Evolutionary conservation across 2,113 vertebrate species (phyloP).

Genomic region (Rhagologus leucostigma): DNA sequence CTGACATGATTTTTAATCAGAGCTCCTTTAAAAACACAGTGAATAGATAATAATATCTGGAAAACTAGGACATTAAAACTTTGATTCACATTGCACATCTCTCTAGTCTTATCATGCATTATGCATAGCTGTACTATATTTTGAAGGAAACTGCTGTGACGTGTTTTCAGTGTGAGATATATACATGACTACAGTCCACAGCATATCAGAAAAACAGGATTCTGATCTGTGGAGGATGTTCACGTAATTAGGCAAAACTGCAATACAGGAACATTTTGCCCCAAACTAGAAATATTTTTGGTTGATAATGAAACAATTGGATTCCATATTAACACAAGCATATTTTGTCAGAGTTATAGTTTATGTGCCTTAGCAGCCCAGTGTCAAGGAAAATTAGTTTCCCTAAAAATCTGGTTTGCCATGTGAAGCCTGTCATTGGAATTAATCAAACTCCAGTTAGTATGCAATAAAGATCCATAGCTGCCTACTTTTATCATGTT

Average conservation of each 20-base stretch:
- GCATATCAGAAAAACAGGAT: not conserved
- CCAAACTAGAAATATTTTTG: not conserved
- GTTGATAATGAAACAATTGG: not conserved
- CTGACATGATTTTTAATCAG: constrained; percentile 29
- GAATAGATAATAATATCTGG: constrained; percentile 39
- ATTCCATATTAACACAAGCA: not conserved
- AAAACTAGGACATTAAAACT: constrained; percentile 57
- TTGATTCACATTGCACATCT: constrained; percentile 12
- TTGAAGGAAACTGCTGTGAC: constrained; percentile 34
- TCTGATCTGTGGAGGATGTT: not conserved
- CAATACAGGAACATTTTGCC: not conserved
- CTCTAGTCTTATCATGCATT: constrained; percentile 15
- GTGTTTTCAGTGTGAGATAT: constrained; percentile 15
- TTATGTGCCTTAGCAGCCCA: not conserved
- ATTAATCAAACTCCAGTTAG: not conserved
- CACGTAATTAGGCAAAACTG: not conserved
- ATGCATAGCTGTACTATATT: constrained; percentile 34
- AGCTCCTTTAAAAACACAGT: not conserved
- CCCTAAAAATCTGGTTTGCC: not conserved
- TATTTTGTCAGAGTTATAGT: not conserved
- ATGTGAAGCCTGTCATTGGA: not conserved
- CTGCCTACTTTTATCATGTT: not conserved
- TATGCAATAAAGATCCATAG: not conserved
- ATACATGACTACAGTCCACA: not conserved
- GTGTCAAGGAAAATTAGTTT: not conserved